phyloP scores from a whole-genome alignment of 2,888 invertebrate species.

The Callyntrura sp. region DNA sequence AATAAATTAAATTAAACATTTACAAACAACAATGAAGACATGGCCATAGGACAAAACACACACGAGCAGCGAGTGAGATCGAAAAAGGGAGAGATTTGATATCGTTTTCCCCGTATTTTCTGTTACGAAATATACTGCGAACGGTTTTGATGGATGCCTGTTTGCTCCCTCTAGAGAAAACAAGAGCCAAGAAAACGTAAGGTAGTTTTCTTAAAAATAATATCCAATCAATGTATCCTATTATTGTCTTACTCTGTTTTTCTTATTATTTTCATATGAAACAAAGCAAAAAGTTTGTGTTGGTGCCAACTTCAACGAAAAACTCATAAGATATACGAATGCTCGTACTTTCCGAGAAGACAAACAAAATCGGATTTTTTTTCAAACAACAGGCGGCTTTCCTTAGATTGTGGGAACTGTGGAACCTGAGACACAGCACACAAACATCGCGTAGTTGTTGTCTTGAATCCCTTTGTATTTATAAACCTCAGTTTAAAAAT shows the following conservation, averaged over 20 bases:
- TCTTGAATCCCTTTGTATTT: conserved; percentile 1
- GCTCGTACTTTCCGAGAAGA: background rate
- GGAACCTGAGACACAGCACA: background rate
- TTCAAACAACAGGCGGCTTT: background rate
- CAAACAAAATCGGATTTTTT: background rate
- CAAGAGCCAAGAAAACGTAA: background rate
- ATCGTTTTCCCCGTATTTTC: background rate
- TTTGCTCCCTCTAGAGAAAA: background rate
- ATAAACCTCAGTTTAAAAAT: background rate
- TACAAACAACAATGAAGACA: background rate
- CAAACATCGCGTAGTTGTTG: background rate
- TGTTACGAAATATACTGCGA: background rate
- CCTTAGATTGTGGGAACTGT: background rate
- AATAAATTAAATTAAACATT: conserved; percentile 32
- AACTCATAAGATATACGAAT: conserved; percentile 6
- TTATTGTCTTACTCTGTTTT: conserved; percentile 20
- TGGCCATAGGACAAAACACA: background rate
- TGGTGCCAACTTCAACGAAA: conserved; percentile 8
- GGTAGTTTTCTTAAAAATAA: conserved; percentile 28
- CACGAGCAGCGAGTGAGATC: background rate
- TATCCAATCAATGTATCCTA: conserved; percentile 30
- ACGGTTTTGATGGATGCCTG: background rate
- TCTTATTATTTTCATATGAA: background rate
- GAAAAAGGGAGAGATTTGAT: background rate
- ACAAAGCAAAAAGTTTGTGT: background rate